Evolutionary conservation across 1,140 invertebrate genomes (phyloP), one percentile per base, ranked within the genome.

Genomic region (Brachionus paranguensis): DNA sequence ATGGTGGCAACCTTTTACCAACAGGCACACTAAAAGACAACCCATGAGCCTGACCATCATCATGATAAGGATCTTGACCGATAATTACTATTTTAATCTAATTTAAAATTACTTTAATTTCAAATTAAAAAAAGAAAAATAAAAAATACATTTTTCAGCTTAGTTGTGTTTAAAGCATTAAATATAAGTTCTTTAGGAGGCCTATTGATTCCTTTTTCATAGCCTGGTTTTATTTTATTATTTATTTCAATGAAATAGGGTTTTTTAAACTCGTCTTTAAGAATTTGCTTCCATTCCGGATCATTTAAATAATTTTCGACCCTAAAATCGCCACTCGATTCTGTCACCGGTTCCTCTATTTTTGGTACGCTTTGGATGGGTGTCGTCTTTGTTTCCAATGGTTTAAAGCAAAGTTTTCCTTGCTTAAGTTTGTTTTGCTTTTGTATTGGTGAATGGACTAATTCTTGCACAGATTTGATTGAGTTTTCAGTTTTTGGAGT

Each of bases 11-110:
- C 27, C 27, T 3, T 12, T 47, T 76, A 14, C 65, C 65, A 20
- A 70, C 47, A 29, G 65, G 68, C 1, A 84, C 83, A 37, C 65
- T 74, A 24, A 84, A 84, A 33, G 60, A 41, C 5, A 84, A 41
- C 6, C 83, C 83, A 76, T 84, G 83, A 33, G 83, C 81, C 60
- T 84, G 83, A 4, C 60, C 64, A 53, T 68, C 37, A 17, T 72
- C 37, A 65, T 84, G 83, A 55, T 84, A 84, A 8, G 83, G 83
- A 53, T 84, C 83, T 84, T 84, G 83, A 11, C 83, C 83, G 12
- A 84, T 64, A 53, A 84, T 68, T 1, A 84, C 83, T 8, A 84
- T 68, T 76, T 84, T 84, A 10, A 84, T 74, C 65, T 84, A 14
- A 33, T 14, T 64, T 53, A 53, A 83, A 50, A 37, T 37, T 0